Percentiles rank a stretch among this genome's conserved stretches.
Evolutionary conservation across 1,140 invertebrate species (phyloP).

Genomic region (Magallana ariakensis): DNA sequence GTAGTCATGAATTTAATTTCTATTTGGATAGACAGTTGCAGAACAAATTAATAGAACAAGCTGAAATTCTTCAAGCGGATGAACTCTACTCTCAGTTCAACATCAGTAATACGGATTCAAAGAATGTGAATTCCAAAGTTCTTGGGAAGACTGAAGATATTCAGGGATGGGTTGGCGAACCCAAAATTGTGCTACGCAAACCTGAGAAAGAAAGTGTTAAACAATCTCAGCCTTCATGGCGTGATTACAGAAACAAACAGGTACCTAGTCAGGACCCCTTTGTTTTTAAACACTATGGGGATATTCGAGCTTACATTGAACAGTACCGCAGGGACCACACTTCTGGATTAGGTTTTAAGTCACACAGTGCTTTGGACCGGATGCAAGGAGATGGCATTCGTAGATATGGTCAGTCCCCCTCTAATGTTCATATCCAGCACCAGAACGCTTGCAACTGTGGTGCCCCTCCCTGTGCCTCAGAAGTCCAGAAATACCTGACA

Average conservation of each 20-base stretch:
- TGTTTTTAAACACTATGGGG: constrained; percentile 73
- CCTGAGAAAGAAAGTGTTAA: constrained; percentile 54
- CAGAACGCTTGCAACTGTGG: constrained; percentile 35
- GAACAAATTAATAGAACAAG: constrained; percentile 67
- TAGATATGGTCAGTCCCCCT: not conserved
- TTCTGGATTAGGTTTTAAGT: constrained; percentile 45
- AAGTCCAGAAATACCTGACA: constrained; percentile 31
- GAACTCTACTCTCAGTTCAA: constrained; percentile 43
- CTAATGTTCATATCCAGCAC: constrained; percentile 36
- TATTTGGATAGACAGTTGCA: constrained; percentile 70
- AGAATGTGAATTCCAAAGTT: constrained; percentile 39
- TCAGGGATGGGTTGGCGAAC: constrained; percentile 66
- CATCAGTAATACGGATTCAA: constrained; percentile 1
- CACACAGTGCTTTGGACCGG: constrained; percentile 47
- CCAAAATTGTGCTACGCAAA: constrained; percentile 60
- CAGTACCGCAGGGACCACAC: constrained; percentile 72
- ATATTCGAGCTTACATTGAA: constrained; percentile 70
- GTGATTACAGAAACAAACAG: constrained; percentile 52
- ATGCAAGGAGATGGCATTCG: not conserved
- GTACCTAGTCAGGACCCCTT: constrained; percentile 59
- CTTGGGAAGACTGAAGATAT: constrained; percentile 58
- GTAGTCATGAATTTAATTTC: constrained; percentile 67
- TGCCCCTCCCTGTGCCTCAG: constrained; percentile 8
- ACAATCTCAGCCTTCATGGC: constrained; percentile 55
- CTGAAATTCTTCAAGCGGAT: constrained; percentile 58